A percentile compares a stretch with the other conserved stretches of the same genome.
Evolutionary conservation across 1,140 invertebrate genomes (phyloP).

Genomic region (Drosophila fuyamai): DNA sequence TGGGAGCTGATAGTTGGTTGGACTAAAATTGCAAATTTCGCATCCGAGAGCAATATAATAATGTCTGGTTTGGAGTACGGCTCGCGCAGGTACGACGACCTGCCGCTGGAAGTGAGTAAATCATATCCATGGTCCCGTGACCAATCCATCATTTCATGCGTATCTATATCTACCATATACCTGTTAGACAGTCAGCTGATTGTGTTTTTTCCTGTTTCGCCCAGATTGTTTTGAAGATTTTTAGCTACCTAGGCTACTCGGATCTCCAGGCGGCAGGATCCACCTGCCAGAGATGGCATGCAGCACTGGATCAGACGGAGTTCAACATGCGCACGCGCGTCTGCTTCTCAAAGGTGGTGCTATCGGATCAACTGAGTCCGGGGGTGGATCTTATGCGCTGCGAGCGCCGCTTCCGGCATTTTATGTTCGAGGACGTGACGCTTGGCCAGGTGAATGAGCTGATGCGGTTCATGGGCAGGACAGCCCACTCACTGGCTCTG

Average conservation of each 20-base stretch:
- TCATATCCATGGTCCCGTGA: conserved; percentile 35
- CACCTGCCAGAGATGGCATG: conserved; percentile 87
- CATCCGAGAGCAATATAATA: conserved; percentile 13
- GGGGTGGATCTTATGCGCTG: conserved; percentile 85
- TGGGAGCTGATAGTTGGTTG: conserved; percentile 26
- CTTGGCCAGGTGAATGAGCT: conserved; percentile 84
- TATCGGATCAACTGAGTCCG: conserved; percentile 85
- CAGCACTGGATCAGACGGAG: conserved; percentile 86
- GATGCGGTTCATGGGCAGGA: conserved; percentile 84
- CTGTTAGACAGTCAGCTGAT: conserved; percentile 70
- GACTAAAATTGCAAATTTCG: conserved; percentile 15
- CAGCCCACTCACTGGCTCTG: conserved; percentile 84
- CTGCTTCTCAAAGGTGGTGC: conserved; percentile 85
- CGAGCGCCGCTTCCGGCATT: conserved; percentile 86
- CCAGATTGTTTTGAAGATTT: conserved; percentile 88
- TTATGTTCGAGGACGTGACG: conserved; percentile 87
- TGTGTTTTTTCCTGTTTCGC: conserved; percentile 33
- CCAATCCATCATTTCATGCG: conserved; percentile 24
- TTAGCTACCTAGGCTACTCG: conserved; percentile 87
- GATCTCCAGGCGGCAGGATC: conserved; percentile 87
- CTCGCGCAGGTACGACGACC: conserved; percentile 64
- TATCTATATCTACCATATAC: conserved; percentile 25
- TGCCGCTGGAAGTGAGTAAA: conserved; percentile 78
- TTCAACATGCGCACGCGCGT: conserved; percentile 86
- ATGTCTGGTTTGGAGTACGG: conserved; percentile 57